Evolutionary conservation across 2,113 vertebrate species (phyloP), one percentile per base, ranked within the genome.

Genomic region (Xenopus tropicalis): DNA sequence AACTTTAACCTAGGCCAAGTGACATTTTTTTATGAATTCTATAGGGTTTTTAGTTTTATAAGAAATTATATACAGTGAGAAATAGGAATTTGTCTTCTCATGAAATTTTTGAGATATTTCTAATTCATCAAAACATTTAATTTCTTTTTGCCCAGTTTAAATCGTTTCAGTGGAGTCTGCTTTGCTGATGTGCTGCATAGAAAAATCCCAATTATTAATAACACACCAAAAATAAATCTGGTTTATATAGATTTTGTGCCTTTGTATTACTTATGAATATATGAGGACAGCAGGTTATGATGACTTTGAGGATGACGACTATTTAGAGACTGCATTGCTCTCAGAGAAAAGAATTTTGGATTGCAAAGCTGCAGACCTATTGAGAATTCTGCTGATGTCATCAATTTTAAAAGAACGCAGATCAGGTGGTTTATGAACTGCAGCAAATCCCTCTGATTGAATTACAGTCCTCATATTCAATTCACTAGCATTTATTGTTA

Each of bases 401-500:
- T 72, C 24, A 29, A 52, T 77, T 68, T 54, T 77, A 76, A 69
- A 51, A 54, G 23, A 59, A 25, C 58, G 66, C 73, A 76, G 73
- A 76, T 76, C 57, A 63, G 56, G 23, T 71, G 25, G 59, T 66
- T 72, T 66, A 69, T 69, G 74, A 77, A 72, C 69, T 65, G 69
- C 73, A 77, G 69, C 69, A 79, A 77, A 63, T 69, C 65, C 64
- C 42, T 16, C 54, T 72, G 67, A 66, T 66, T 66, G 59, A 79
- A 76, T 77, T 64, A 79, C 46, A 64, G 44, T 52, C 58, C 56
- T 76, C 74, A 59, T 76, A 72, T 69, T 66, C 70, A 67, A 69
- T 72, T 71, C 58, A 65, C 69, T 14, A 68, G 61, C 64, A 29
- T 72, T 54, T 74, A 73, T 78, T 66, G 74, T 77, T 77, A 79